Evolutionary conservation across 2,888 invertebrate genomes (phyloP).

Genomic region (Oxyteleia sp.): DNA sequence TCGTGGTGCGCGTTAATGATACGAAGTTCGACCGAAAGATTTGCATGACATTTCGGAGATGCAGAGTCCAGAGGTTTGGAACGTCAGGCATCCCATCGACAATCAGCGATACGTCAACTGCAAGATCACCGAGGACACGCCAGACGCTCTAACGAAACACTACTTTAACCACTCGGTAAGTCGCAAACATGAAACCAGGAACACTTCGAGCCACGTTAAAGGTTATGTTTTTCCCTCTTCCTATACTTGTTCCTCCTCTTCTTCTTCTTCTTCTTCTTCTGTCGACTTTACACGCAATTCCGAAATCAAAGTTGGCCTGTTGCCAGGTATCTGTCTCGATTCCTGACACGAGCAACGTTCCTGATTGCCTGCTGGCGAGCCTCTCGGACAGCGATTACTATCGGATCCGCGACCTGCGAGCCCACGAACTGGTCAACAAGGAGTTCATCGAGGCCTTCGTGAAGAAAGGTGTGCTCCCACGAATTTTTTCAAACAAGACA

Average conservation of each 20-base stretch:
- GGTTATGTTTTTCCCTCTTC: conserved; percentile 71
- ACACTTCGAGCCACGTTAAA: conserved; percentile 32
- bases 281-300: conserved; percentile 76
- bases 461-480: conserved; percentile 88
- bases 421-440: conserved; percentile 88
- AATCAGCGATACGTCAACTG: conserved; percentile 78
- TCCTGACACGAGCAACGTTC: conserved; percentile 88
- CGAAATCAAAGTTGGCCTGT: conserved; percentile 79
- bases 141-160: conserved; percentile 86
- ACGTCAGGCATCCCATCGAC: conserved; percentile 84
- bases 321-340: conserved; percentile 89
- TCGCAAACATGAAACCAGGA: too few species aligned
- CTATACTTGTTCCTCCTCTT: too few species aligned
- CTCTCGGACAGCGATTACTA: conserved; percentile 89
- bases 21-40: conserved; percentile 10
- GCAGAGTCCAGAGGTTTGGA: conserved; percentile 89
- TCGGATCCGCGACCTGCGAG: conserved; percentile 87
- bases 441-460: conserved; percentile 89
- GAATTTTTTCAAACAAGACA: conserved; percentile 10
- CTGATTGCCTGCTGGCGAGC: conserved; percentile 85
- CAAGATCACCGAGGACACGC: conserved; percentile 75
- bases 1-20: conserved; percentile 36
- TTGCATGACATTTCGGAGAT: conserved; percentile 82
- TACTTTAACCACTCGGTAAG: conserved; percentile 89
- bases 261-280: too few species aligned